phyloP scores from a whole-genome alignment of 1,140 invertebrate species.

The Geopemphigus sp. region DNA sequence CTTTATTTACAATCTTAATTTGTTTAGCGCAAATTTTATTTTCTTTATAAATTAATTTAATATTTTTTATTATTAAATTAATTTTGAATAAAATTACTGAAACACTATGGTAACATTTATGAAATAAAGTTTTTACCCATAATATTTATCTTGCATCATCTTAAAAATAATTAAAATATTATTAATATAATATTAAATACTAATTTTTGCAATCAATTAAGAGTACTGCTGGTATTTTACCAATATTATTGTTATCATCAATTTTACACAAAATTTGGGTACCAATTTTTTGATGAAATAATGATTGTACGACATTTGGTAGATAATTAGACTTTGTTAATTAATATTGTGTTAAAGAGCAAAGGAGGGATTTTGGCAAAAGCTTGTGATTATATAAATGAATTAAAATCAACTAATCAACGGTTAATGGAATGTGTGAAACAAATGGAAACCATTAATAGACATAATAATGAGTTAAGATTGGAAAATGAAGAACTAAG shows the following conservation, averaged over 20 bases:
- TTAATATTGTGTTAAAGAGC: constrained; percentile 64
- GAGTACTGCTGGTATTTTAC: no score
- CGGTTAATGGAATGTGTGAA: constrained; percentile 56
- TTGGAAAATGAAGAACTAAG: constrained; percentile 52
- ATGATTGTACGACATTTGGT: no score
- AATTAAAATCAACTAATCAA: constrained; percentile 75
- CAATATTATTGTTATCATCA: no score
- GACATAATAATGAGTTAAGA: constrained; percentile 52
- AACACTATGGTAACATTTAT: no score
- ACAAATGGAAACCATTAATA: constrained; percentile 53
- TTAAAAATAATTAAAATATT: no score
- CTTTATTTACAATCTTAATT: neutral
- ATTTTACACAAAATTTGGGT: no score
- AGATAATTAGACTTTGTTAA: no score
- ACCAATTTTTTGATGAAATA: no score
- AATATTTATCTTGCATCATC: no score
- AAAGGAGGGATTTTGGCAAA: constrained; percentile 95
- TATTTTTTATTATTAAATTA: neutral
- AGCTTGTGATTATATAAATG: constrained; percentile 92
- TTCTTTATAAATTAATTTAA: neutral
- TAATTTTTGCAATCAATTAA: no score
- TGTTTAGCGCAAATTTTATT: neutral
- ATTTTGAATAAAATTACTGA: neutral
- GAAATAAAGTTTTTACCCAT: no score
- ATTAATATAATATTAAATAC: no score